A percentile compares a stretch with the other conserved stretches of the same genome.
These are phyloP conservation scores for Sander vitreus DNA, from an alignment of 2,113 vertebrate species.

Conservation along the genomic window DNA sequence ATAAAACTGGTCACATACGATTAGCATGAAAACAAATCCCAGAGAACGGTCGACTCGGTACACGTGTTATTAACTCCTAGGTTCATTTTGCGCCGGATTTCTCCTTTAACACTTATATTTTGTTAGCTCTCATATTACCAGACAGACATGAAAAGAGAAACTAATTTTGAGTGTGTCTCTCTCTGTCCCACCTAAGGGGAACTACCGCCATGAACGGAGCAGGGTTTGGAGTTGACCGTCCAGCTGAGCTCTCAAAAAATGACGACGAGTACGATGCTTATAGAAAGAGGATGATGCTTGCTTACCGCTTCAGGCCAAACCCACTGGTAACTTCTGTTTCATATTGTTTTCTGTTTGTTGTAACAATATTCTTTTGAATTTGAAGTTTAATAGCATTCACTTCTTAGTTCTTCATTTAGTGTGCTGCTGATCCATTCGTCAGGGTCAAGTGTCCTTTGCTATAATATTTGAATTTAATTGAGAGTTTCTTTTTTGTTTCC, in stretches of 20 bases:
- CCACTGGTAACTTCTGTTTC: slow-evolving; percentile 86
- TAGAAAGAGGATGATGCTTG: slow-evolving; percentile 98
- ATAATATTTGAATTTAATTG: neutral
- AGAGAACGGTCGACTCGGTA: too few relatives aligned
- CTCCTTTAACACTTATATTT: neutral
- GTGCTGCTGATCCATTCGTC: neutral
- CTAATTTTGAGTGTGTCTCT: neutral
- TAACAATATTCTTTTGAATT: neutral
- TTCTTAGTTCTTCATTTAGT: neutral
- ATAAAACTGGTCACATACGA: too few relatives aligned
- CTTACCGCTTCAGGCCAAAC: slow-evolving; percentile 97
- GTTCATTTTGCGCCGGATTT: too few relatives aligned
- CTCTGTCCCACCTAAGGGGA: slow-evolving; percentile 82
- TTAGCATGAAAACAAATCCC: too few relatives aligned
- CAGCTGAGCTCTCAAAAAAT: slow-evolving; percentile 88
- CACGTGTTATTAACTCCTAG: too few relatives aligned
- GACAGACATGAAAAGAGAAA: neutral
- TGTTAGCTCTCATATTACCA: neutral
- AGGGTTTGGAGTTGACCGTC: slow-evolving; percentile 94
- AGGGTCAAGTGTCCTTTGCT: neutral
- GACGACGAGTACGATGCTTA: slow-evolving; percentile 98
- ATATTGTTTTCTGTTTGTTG: slow-evolving; percentile 21
- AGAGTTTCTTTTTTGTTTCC: slow-evolving; percentile 41
- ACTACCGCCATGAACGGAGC: slow-evolving; percentile 90
- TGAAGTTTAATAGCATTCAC: neutral